phyloP scores from a whole-genome alignment of 2,888 invertebrate species.

The Ecliptopera silaceata region DNA sequence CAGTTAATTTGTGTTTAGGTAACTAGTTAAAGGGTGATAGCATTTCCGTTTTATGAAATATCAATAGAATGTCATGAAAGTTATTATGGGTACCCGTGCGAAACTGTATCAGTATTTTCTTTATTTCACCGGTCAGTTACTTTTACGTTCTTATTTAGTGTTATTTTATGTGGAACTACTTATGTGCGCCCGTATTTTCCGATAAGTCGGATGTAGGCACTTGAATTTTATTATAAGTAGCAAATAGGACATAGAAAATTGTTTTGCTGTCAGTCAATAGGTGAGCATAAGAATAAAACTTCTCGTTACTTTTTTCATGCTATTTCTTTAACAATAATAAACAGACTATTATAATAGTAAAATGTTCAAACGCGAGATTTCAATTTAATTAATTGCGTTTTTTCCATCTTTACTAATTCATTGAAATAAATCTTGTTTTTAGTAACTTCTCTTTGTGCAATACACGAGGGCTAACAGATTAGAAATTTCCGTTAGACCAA shows the following conservation, averaged over 20 bases:
- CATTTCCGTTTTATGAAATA: constrained; percentile 18
- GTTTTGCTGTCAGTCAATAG: neutral
- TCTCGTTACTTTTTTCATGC: too few relatives aligned
- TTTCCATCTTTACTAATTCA: constrained; percentile 29
- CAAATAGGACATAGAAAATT: neutral
- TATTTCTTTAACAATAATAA: too few relatives aligned
- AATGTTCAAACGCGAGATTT: too few relatives aligned
- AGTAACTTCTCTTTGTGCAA: constrained; percentile 47
- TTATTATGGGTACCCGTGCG: constrained; percentile 17
- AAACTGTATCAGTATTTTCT: constrained; percentile 18
- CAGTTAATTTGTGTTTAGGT: constrained; percentile 39
- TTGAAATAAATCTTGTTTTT: constrained; percentile 43
- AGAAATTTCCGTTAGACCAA: constrained; percentile 65
- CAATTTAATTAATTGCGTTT: too few relatives aligned
- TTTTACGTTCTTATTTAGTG: constrained; percentile 18
- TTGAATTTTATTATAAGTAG: constrained; percentile 11
- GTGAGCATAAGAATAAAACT: too few relatives aligned
- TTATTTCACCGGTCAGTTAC: constrained; percentile 21
- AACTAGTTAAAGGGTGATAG: constrained; percentile 31
- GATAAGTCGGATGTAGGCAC: constrained; percentile 14
- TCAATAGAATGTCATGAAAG: constrained; percentile 20
- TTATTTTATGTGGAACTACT: constrained; percentile 23
- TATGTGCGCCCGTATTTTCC: constrained; percentile 19
- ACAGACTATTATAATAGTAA: too few relatives aligned
- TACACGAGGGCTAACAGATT: constrained; percentile 63